Evolutionary conservation across 2,888 invertebrate species (phyloP), one percentile per base, ranked within the genome.

Genomic region (Cheilosia urbana): DNA sequence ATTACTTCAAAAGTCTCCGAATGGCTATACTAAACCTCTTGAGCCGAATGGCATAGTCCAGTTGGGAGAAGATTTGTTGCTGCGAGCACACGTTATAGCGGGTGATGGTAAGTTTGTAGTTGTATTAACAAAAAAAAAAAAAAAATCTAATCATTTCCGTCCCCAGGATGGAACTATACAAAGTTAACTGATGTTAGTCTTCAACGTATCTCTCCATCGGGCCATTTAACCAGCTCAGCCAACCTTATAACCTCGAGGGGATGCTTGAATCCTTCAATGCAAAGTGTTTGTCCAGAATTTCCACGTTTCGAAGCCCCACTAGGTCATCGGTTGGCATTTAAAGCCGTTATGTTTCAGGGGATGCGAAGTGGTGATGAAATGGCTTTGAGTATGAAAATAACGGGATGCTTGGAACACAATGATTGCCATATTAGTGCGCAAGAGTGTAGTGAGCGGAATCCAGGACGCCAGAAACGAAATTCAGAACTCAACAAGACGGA

Each of bases 331-430:
- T 87, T 93, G 30, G 90, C 91, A 53, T 93, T 94, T 85, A 92
- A 93, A 63, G 94, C 94, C 1, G 93, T 94, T 51, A 93, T 94
- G 92, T 94, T 95, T 88, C 93, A 94, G 80, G 94, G 93, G 15
- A 94, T 94, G 93, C 92, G 91, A 21, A 93, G 93, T 87, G 94
- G 93, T 1, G 94, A 94, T 73, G 93, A 94, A 87, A 92, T 94
- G 90, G 90, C 94, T 2, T 90, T 95, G 85, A 93, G 93, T 53
- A 93, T 94, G 81, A 93, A 93, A 80, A 92, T 94, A 81, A 91
- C 93, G 0, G 95, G 93, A 1, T 95, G 94, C 84, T 81, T 94
- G 51, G 93, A 94, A 73, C 90, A 92, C 1, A 90, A 90, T 1
- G 94, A 94, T 88, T 94, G 94, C 87, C 89, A 91, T 75, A 89